A percentile compares a stretch with the other conserved stretches of the same genome.
Conservation (phyloP, 2,797 vertebrate genomes). For the Poecilia gillii region DNA sequence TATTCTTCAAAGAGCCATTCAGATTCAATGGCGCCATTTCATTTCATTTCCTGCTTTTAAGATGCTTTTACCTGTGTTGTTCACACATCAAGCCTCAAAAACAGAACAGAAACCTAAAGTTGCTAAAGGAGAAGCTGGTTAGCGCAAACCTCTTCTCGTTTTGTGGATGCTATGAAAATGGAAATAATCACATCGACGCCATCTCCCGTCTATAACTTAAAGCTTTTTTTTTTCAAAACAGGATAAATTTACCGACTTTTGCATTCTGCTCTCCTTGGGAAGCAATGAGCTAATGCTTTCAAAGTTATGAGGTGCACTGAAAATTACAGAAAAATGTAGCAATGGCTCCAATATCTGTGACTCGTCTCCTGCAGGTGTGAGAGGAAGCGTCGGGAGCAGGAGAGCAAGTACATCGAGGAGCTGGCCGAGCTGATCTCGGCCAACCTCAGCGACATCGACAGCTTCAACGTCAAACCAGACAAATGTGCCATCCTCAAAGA, state of each 20-base stretch:
- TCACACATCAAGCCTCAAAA: background rate
- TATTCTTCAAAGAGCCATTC: background rate
- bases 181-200: background rate
- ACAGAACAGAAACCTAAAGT: background rate
- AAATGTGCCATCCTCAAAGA: constrained; percentile 99
- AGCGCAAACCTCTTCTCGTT: background rate
- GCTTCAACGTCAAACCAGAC: constrained; percentile 98
- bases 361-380: constrained; percentile 84
- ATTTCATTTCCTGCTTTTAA: constrained; percentile 1
- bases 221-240: background rate
- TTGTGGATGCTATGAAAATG: background rate
- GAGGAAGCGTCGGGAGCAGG: constrained; percentile 95
- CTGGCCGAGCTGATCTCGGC: constrained; percentile 97
- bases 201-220: background rate
- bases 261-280: background rate
- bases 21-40: background rate
- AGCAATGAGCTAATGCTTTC: background rate
- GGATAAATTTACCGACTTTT: background rate
- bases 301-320: background rate
- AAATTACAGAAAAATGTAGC: background rate
- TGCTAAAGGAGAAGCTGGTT: background rate
- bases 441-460: constrained; percentile 97
- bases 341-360: constrained; percentile 24
- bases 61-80: background rate
- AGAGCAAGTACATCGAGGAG: constrained; percentile 98